These are phyloP conservation scores for Forbesichthys agassizii DNA, from an alignment of 2,113 vertebrate species.

Conservation along the genomic window DNA sequence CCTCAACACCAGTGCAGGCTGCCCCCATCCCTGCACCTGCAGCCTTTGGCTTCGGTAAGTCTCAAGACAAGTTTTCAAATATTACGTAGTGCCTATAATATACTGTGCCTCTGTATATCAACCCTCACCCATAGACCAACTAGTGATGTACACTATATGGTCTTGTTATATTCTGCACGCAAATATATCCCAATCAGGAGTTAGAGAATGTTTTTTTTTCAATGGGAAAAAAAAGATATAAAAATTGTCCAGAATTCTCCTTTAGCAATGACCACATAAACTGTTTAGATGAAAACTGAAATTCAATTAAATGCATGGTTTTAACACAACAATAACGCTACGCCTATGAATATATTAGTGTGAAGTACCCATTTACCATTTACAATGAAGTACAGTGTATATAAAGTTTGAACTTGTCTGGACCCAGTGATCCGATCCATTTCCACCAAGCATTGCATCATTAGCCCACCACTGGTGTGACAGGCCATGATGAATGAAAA, in stretches of 20 bases:
- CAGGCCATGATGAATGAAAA: conserved; percentile 58
- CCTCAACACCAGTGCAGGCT: conserved; percentile 90
- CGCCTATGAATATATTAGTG: too few species aligned
- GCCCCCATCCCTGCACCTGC: conserved; percentile 89
- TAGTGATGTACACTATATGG: background rate
- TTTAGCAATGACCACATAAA: too few species aligned
- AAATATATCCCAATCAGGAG: too few species aligned
- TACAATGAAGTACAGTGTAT: background rate
- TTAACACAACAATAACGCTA: too few species aligned
- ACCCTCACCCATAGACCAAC: conserved; percentile 3
- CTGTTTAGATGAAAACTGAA: too few species aligned
- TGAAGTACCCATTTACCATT: background rate
- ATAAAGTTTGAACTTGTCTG: conserved; percentile 7
- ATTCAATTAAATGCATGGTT: too few species aligned
- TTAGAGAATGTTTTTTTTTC: too few species aligned
- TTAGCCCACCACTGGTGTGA: conserved; percentile 34
- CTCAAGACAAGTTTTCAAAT: background rate
- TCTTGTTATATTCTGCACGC: too few species aligned
- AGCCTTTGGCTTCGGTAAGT: conserved; percentile 96
- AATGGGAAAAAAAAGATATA: too few species aligned
- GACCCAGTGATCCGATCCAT: conserved; percentile 47
- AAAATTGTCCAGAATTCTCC: too few species aligned
- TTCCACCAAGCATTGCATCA: conserved; percentile 43
- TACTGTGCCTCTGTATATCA: too few species aligned
- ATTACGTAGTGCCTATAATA: background rate